A percentile compares a stretch with the other conserved stretches of the same genome.
These are phyloP conservation scores for Helogale parvula DNA, from an alignment of 2,113 vertebrate species.

Conservation along the genomic window DNA sequence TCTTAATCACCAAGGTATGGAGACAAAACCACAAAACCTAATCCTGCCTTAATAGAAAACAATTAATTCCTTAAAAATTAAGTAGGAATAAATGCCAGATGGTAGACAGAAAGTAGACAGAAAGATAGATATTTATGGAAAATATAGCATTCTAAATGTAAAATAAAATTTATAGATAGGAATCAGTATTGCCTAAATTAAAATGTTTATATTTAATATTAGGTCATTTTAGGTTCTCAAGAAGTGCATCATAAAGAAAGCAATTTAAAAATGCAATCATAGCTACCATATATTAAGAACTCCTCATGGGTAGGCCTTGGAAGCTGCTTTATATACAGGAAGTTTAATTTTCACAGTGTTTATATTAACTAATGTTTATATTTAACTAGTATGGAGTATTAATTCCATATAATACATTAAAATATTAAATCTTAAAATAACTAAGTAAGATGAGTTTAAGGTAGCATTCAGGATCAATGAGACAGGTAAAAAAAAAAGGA, in stretches of 20 bases:
- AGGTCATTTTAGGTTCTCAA: background rate
- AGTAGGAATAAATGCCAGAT: background rate
- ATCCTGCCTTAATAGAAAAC: background rate
- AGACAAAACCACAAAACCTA: background rate
- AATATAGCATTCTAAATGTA: background rate
- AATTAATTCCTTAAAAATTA: background rate
- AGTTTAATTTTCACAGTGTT: background rate
- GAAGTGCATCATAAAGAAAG: background rate
- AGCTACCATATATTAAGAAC: background rate
- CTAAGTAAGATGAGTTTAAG: background rate
- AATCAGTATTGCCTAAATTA: background rate
- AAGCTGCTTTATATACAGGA: background rate
- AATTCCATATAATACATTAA: background rate
- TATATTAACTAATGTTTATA: background rate
- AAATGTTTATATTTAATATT: background rate
- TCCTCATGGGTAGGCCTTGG: background rate
- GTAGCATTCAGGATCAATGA: background rate
- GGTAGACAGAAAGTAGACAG: background rate
- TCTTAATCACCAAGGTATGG: background rate
- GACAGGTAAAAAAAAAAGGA: background rate
- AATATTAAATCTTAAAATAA: background rate
- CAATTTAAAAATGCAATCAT: background rate
- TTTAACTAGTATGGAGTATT: background rate
- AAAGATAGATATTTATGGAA: background rate
- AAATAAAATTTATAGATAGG: background rate